These are phyloP conservation scores for Seira musarum DNA, from an alignment of 2,888 invertebrate genomes.

Conservation along the genomic window DNA sequence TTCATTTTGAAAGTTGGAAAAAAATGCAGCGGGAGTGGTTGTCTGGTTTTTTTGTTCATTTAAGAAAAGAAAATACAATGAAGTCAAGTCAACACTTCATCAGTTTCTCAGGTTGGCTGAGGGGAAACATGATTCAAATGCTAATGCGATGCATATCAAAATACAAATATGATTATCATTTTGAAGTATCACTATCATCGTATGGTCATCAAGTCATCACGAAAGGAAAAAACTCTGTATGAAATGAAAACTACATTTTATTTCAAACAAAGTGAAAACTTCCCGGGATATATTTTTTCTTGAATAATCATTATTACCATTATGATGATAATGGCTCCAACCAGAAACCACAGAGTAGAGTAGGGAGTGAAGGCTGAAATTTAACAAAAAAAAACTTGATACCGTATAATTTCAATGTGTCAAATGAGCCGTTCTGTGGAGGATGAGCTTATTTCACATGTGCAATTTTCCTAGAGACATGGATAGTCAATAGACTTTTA, in stretches of 20 bases:
- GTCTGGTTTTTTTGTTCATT: background rate
- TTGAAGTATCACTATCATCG: slow-evolving; percentile 4
- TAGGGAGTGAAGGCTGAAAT: too few species aligned
- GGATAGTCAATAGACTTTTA: background rate
- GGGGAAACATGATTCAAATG: slow-evolving; percentile 31
- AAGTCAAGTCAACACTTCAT: slow-evolving; percentile 12
- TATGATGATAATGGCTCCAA: too few species aligned
- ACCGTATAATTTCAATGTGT: slow-evolving; percentile 25
- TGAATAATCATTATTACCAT: background rate
- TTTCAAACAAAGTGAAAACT: background rate
- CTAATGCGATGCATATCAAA: slow-evolving; percentile 23
- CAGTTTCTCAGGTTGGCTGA: background rate
- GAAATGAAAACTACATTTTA: background rate
- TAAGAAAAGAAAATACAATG: background rate
- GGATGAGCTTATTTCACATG: background rate
- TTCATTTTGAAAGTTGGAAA: too few species aligned
- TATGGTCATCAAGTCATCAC: background rate
- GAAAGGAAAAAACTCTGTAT: background rate
- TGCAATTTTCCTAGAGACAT: background rate
- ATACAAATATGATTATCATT: background rate
- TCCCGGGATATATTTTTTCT: background rate
- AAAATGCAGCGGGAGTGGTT: slow-evolving; percentile 34
- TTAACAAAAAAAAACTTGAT: background rate
- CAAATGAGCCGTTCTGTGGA: slow-evolving; percentile 22
- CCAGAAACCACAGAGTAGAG: too few species aligned